Evolutionary conservation across 2,888 invertebrate species (phyloP).

Genomic region (Calameuta filiformis): DNA sequence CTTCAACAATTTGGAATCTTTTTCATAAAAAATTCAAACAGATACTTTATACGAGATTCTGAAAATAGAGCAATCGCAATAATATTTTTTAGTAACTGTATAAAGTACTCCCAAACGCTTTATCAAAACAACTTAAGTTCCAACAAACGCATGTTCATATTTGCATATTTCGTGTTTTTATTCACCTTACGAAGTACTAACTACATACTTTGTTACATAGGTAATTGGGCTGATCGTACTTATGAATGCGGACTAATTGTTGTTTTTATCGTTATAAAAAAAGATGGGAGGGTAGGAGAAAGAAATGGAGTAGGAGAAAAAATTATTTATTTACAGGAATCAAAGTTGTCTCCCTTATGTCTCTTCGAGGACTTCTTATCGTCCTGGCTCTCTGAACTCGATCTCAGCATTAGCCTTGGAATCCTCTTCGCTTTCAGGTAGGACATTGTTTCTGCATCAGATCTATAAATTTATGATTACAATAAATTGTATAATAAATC

Average conservation of each 20-base stretch:
- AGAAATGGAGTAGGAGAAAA: slow-evolving; percentile 13
- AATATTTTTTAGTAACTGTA: neutral
- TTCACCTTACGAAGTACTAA: slow-evolving; percentile 60
- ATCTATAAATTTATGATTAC: slow-evolving; percentile 37
- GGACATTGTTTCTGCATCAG: slow-evolving; percentile 51
- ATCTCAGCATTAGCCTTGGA: slow-evolving; percentile 52
- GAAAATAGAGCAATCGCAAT: neutral
- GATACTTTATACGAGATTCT: neutral
- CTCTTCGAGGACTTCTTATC: slow-evolving; percentile 51
- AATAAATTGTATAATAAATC: slow-evolving; percentile 10
- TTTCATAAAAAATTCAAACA: neutral
- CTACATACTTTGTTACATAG: slow-evolving; percentile 61
- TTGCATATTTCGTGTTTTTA: slow-evolving; percentile 43
- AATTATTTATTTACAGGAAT: slow-evolving; percentile 65
- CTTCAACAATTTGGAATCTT: neutral
- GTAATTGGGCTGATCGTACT: slow-evolving; percentile 47
- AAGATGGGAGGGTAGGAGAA: slow-evolving; percentile 40
- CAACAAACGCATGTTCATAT: slow-evolving; percentile 9
- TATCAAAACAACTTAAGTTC: neutral
- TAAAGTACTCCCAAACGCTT: neutral
- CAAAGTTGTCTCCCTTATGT: slow-evolving; percentile 57
- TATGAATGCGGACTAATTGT: slow-evolving; percentile 36
- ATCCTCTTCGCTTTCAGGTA: slow-evolving; percentile 58
- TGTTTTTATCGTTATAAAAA: slow-evolving; percentile 39
- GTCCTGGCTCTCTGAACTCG: slow-evolving; percentile 48